Evolutionary conservation across 2,888 invertebrate species (phyloP), one percentile per base, ranked within the genome.

Genomic region (Xanthostigma xanthostigma): DNA sequence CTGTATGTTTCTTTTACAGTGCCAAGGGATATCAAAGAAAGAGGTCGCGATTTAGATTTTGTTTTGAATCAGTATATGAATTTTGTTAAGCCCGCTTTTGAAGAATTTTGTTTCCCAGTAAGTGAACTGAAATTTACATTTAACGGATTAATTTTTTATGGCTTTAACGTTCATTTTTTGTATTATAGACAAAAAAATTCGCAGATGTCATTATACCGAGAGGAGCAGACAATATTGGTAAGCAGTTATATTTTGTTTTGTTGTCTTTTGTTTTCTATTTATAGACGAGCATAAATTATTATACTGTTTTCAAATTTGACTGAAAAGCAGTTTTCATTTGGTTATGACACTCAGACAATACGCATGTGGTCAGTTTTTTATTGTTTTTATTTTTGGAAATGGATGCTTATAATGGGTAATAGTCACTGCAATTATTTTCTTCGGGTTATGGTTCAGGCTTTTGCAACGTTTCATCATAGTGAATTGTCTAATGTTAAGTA

Each of bases 131-230:
- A 51, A 36, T 37, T 45, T 34, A 41, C 45, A 44, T 6, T 40
- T 45, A 45, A 36, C 38, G 41, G 45, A 39, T 2, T 51, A 46
- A 49, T 43, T 4, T 27, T 17, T 43, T 37, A 41, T 45, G 45
- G 12, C 37, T 47, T 27, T 43, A 50, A 41, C 34, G 47, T 53
- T 52, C 52, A 56, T 59, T 54, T 57, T 62, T 27, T 27, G 27
- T 27, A 36, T 78, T 81, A 45, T 76, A 94, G 88, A 98, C 98
- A 1, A 98, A 98, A 71, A 97, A 98, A 67, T 97, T 96, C 73
- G 97, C 97, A 48, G 98, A 99, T 73, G 94, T 99, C 46, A 97
- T 99, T 61, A 97, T 98, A 66, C 98, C 98, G 1, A 75, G 97
- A 56, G 98, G 97, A 52, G 96, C 96, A 27, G 98, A 98, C 65